phyloP scores from a whole-genome alignment of 1,140 invertebrate species.

The Paralvinella palmiformis region DNA sequence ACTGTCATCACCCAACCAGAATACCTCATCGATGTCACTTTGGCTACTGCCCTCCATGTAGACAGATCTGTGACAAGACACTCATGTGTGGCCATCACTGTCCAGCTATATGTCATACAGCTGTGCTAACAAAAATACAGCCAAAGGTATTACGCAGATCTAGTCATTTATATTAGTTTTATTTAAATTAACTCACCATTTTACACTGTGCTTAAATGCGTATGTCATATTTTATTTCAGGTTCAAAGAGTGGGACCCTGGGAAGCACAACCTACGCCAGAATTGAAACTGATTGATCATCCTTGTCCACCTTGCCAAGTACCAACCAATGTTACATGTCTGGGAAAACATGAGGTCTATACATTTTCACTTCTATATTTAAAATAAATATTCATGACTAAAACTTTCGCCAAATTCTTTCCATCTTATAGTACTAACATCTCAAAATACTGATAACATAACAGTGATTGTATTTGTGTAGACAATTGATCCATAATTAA shows the following conservation, averaged over 20 bases:
- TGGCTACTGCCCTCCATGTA: background rate
- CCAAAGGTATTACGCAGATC: background rate
- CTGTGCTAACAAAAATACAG: constrained; percentile 4
- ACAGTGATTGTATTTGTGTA: too few species aligned
- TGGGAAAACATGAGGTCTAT: background rate
- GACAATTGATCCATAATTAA: too few species aligned
- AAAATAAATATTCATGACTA: too few species aligned
- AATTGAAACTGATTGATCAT: background rate
- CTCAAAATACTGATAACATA: too few species aligned
- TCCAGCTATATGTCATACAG: background rate
- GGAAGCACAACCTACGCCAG: background rate
- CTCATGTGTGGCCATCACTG: constrained; percentile 2
- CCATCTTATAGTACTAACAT: too few species aligned
- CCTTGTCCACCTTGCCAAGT: constrained; percentile 2
- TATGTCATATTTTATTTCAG: background rate
- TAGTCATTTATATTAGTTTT: too few species aligned
- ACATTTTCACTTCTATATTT: too few species aligned
- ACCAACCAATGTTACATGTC: background rate
- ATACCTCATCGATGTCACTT: constrained; percentile 1
- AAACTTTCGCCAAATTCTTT: too few species aligned
- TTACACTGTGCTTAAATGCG: too few species aligned
- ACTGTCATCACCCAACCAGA: background rate
- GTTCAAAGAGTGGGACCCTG: background rate
- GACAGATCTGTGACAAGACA: constrained; percentile 3
- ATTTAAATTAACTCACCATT: too few species aligned